Base-by-base conservation (phyloP, 2,113 vertebrate genomes). In the Epinephelus moara region DNA sequence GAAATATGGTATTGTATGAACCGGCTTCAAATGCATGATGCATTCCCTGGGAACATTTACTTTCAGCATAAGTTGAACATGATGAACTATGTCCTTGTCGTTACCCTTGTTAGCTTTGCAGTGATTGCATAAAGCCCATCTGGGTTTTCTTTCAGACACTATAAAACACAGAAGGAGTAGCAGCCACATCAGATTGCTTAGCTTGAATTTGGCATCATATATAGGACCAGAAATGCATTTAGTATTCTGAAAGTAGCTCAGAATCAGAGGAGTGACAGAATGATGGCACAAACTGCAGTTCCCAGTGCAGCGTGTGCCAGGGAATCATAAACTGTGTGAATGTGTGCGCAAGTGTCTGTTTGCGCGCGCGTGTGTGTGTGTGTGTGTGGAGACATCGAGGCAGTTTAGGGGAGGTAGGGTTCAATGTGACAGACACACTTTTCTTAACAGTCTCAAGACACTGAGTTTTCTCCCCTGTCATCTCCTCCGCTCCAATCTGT, bases 211-310 rank as follows among this genome's bases (percentile, higher is more conserved):
- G 71, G 71, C 84, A 55, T 60, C 57, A 2, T 67, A 27, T 78
- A 47, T 10, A 40, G n/a, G 61, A 82, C 57, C 77, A 73, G 80
- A 73, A 75, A 81, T 52, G n/a, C 67, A 75, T 77, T 92, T 83
- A 75, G 85, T 82, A 84, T 89, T 86, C 60, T 75, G 86, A 78
- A 64, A 71, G 80, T 80, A 73, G 85, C 85, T 91, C 83, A 27
- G 74, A 86, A 60, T 79, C 74, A 63, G 85, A 80, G 72, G 52
- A 84, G 80, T 84, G 90, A 89, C 91, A 91, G 82, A 81, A 77
- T 69, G 80, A 92, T 84, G 86, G 88, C 90, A 82, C 78, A 56
- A 56, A 55, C 84, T 79, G 82, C 73, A 82, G 77, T 81, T 83
- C 79, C 60, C 81, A 72, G 77, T 64, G 79, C 75, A 74, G 61